Percentiles rank a stretch among this genome's conserved stretches.
Conservation (phyloP, 1,140 invertebrate species). For the Aricia agestis region DNA sequence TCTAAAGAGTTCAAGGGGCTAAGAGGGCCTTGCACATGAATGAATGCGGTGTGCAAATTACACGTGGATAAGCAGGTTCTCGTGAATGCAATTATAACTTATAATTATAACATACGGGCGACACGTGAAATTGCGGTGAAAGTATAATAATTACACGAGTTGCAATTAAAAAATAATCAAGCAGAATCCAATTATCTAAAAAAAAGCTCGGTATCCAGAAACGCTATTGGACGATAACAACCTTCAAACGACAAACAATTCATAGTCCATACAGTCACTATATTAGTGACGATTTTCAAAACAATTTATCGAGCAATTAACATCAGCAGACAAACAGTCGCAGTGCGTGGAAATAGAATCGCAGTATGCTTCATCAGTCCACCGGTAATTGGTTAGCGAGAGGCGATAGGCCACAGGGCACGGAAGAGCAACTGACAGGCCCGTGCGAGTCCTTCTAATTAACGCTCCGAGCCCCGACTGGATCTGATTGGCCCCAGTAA, state of each 20-base stretch:
- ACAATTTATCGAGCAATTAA: neutral
- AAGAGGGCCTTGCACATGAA: neutral
- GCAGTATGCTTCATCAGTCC: neutral
- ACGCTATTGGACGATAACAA: neutral
- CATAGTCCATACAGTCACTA: neutral
- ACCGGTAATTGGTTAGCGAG: constrained; percentile 48
- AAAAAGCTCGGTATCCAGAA: neutral
- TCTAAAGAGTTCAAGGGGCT: neutral
- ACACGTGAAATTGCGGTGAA: neutral
- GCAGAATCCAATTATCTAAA: neutral
- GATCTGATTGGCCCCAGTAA: constrained; percentile 45
- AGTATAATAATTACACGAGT: constrained; percentile 1
- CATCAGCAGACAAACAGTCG: neutral
- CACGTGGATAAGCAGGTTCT: neutral
- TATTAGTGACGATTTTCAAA: neutral
- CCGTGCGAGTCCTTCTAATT: constrained; percentile 44
- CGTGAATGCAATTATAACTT: neutral
- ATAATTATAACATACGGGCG: neutral
- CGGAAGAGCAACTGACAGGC: constrained; percentile 32
- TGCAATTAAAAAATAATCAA: neutral
- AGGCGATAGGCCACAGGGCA: constrained; percentile 41
- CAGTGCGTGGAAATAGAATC: neutral
- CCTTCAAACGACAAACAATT: neutral
- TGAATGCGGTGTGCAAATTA: neutral
- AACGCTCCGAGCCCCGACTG: constrained; percentile 47